These are phyloP conservation scores for Sprattus sprattus DNA, from an alignment of 2,113 vertebrate genomes.

Conservation along the genomic window DNA sequence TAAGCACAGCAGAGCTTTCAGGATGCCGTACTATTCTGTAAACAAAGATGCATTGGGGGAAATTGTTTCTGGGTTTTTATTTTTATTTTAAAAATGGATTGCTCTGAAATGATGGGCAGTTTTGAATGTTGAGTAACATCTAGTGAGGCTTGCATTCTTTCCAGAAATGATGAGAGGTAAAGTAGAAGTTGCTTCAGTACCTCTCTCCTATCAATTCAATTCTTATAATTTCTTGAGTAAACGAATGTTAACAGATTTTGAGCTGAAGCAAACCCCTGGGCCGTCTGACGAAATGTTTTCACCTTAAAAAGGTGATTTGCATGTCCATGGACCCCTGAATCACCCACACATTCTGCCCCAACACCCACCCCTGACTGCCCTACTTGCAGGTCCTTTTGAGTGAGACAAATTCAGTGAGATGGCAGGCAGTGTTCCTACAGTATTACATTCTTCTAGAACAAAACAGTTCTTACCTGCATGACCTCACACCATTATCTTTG, in stretches of 20 bases:
- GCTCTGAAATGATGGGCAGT: neutral
- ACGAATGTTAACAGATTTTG: neutral
- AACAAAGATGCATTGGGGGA: slow-evolving; percentile 12
- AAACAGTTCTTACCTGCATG: neutral
- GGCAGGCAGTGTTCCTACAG: neutral
- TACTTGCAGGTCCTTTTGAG: neutral
- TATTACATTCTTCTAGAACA: neutral
- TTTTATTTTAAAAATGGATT: neutral
- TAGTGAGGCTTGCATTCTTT: neutral
- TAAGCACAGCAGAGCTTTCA: slow-evolving; percentile 3
- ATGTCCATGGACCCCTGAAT: neutral
- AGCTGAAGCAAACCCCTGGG: neutral
- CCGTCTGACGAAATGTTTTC: neutral
- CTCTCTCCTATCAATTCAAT: neutral
- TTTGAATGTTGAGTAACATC: neutral
- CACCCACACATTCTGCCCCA: neutral
- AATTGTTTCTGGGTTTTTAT: slow-evolving; percentile 9
- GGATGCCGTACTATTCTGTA: neutral
- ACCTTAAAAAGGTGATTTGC: neutral
- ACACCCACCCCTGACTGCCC: neutral
- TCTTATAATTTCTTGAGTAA: neutral
- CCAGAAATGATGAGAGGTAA: neutral
- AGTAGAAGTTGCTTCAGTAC: neutral
- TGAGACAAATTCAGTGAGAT: neutral
- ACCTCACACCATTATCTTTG: neutral